A percentile compares a stretch with the other conserved stretches of the same genome.
These are phyloP conservation scores for Plectropomus leopardus DNA, from an alignment of 2,113 vertebrate species.

Conservation along the genomic window DNA sequence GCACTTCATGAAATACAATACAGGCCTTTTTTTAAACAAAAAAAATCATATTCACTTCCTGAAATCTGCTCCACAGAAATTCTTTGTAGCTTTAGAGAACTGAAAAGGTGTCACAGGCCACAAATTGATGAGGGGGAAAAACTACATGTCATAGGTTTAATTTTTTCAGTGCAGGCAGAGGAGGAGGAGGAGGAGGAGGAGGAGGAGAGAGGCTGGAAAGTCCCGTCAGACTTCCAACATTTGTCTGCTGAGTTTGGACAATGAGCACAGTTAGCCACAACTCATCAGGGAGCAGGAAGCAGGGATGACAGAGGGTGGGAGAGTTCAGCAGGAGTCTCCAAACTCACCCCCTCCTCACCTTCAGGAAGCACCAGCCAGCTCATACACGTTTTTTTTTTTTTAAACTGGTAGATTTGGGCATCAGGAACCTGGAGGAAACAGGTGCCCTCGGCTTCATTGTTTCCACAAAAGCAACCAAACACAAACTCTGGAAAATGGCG, in stretches of 20 bases:
- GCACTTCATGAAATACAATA: background rate
- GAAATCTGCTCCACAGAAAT: background rate
- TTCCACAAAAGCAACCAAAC: conserved; percentile 60
- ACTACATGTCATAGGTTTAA: background rate
- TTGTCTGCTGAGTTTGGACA: conserved; percentile 57
- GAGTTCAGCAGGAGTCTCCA: conserved; percentile 68
- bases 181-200: too few species aligned
- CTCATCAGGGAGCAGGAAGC: conserved; percentile 74
- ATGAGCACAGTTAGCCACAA: conserved; percentile 60
- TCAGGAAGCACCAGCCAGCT: conserved; percentile 62
- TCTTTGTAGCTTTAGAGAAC: background rate
- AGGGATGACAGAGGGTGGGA: conserved; percentile 69
- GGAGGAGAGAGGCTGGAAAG: conserved; percentile 65
- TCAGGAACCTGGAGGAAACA: conserved; percentile 77
- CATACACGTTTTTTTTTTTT: conserved; percentile 40
- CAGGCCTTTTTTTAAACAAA: background rate
- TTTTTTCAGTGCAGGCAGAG: background rate
- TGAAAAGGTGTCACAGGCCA: background rate
- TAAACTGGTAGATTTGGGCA: conserved; percentile 19
- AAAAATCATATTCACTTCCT: conserved; percentile 18
- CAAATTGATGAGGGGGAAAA: background rate
- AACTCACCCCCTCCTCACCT: conserved; percentile 14
- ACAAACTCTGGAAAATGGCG: conserved; percentile 21
- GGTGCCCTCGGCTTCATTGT: conserved; percentile 80
- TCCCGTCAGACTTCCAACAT: conserved; percentile 71